Evolutionary conservation across 2,797 vertebrate species (phyloP), one percentile per base, ranked within the genome.

Genomic region (Hypotaenidia philippensis): DNA sequence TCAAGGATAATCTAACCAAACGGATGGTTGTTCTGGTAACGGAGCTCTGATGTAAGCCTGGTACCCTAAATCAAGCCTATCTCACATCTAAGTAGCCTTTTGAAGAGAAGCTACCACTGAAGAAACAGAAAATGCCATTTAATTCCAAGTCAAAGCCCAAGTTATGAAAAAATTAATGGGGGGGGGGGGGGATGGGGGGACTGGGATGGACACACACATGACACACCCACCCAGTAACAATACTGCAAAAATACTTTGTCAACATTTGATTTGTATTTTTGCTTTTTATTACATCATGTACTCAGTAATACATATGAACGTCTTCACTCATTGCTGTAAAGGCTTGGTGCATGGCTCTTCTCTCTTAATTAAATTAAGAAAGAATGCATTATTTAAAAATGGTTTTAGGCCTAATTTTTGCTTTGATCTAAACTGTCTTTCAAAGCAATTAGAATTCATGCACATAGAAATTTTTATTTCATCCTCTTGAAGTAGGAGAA

Each of bases 211-310:
- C 41, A 41, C 41, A 17, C 41, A 18, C 41, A 41, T 16, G 41
- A 41, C 41, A 41, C 41, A 41, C 17, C 41, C 41, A 41, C 16
- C 17, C 8, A 50, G 4, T 60, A 80, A 49, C 34, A 32, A 26
- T 38, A 22, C 26, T 50, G 36, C 19, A 77, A 56, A 71, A 70
- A 53, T 61, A 72, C 11, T 90, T 89, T 36, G 16, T 77, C 52
- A 85, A 55, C 25, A 44, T 74, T 83, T 80, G 47, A 23, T 66
- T 91, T 90, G 8, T 44, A 13, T 23, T 79, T 92, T 87, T 68
- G 14, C 21, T 70, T 93, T 91, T 94, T 93, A n/a, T 88, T 82
- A 7, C 34, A 38, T 77, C 32, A 55, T 90, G 93, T 93, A 57
- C 22, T 72, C 18, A 65, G 34, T 75, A 75, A 63, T 57, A n/a